Conservation (phyloP, 2,888 invertebrate species). For the Sphaerophoria rueppellii region DNA sequence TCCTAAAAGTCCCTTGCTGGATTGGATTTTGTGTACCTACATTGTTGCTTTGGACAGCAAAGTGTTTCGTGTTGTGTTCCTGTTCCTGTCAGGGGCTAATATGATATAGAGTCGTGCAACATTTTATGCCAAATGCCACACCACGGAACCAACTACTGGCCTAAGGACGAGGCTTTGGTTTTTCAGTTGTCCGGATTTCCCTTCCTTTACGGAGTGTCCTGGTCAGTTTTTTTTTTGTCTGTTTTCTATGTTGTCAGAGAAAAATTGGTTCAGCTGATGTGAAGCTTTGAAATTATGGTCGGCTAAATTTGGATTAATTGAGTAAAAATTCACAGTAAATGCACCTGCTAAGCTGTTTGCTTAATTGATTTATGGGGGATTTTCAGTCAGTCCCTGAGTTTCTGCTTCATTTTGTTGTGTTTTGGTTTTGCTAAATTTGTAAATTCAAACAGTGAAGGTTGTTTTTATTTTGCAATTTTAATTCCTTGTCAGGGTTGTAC, state of each 20-base stretch:
- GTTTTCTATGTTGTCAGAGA: neutral
- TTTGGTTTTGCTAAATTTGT: neutral
- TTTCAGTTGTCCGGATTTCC: constrained; percentile 31
- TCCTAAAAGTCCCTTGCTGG: constrained; percentile 73
- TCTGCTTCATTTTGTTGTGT: constrained; percentile 10
- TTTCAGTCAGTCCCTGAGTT: constrained; percentile 41
- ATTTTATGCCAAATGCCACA: constrained; percentile 55
- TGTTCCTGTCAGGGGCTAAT: constrained; percentile 73
- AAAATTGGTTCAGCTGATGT: constrained; percentile 36
- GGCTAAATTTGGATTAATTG: constrained; percentile 75
- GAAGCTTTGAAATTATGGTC: constrained; percentile 74
- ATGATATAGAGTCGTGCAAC: constrained; percentile 74
- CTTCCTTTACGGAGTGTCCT: neutral
- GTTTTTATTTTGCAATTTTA: constrained; percentile 58
- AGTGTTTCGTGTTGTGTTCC: constrained; percentile 69
- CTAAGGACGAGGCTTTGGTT: neutral
- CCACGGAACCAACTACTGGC: neutral
- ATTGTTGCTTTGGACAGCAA: constrained; percentile 33
- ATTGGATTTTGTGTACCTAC: constrained; percentile 44
- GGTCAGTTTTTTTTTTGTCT: neutral
- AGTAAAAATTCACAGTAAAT: constrained; percentile 76
- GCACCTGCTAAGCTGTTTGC: constrained; percentile 76
- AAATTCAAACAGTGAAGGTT: constrained; percentile 32
- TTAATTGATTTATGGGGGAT: constrained; percentile 80
- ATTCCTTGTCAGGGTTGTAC: constrained; percentile 42